Evolutionary conservation across 2,888 invertebrate genomes (phyloP).

Genomic region (Antheraea yamamai): DNA sequence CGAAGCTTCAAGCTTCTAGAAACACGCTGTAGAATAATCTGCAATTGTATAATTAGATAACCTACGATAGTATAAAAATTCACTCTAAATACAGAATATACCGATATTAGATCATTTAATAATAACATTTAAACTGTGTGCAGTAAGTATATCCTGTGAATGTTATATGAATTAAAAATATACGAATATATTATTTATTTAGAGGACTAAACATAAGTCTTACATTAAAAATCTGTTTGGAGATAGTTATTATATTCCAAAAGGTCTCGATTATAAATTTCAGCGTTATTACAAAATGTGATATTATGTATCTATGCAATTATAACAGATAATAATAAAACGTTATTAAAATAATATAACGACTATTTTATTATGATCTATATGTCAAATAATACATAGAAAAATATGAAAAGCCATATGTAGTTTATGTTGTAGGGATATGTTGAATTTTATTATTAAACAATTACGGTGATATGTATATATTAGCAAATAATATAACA

Average conservation of each 20-base stretch:
- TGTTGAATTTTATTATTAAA: background rate
- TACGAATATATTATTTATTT: too few species aligned
- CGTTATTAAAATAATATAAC: too few species aligned
- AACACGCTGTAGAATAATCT: slow-evolving; percentile 2
- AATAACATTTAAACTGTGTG: background rate
- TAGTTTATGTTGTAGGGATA: background rate
- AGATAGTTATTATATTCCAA: too few species aligned
- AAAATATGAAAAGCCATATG: background rate
- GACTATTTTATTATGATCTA: background rate
- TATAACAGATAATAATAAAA: too few species aligned
- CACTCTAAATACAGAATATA: background rate
- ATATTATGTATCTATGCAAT: too few species aligned
- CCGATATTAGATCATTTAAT: background rate
- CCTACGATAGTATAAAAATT: background rate
- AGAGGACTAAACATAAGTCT: too few species aligned
- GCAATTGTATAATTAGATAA: background rate
- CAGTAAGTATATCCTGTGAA: background rate
- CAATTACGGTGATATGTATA: background rate
- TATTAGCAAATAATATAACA: background rate
- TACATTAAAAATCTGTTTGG: too few species aligned
- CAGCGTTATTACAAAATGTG: too few species aligned
- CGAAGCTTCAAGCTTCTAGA: background rate
- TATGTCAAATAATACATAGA: background rate
- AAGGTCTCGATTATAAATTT: too few species aligned
- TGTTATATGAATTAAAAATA: background rate